These are phyloP conservation scores for Kryptopterus vitreolus DNA, from an alignment of 2,797 vertebrate genomes.

Conservation along the genomic window DNA sequence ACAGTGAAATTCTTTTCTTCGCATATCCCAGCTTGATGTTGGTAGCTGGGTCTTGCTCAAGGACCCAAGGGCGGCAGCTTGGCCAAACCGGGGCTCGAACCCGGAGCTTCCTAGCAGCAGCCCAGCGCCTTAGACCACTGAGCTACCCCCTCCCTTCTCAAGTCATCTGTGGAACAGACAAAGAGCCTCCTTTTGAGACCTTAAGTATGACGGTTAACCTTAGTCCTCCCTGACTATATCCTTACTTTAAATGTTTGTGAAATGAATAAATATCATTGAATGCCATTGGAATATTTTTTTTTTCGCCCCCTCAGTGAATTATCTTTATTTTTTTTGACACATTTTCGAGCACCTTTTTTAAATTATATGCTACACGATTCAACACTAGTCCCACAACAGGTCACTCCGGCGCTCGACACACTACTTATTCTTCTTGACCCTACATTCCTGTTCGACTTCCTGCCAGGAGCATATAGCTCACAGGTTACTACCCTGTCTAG, in stretches of 20 bases:
- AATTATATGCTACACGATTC: background rate
- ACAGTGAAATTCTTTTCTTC: no score
- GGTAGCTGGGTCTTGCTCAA: no score
- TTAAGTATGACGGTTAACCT: background rate
- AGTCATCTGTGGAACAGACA: background rate
- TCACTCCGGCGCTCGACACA: constrained; percentile 10
- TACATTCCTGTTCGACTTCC: constrained; percentile 38
- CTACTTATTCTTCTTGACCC: constrained; percentile 35
- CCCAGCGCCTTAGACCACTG: no score
- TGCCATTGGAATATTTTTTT: background rate
- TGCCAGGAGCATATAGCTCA: constrained; percentile 20
- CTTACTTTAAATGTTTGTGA: background rate
- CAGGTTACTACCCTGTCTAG: constrained; percentile 26
- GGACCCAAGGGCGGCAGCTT: no score
- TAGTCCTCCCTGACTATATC: background rate
- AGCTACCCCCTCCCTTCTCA: no score
- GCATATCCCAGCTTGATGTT: no score
- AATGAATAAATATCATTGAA: background rate
- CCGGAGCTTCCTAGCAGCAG: no score
- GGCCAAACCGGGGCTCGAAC: no score
- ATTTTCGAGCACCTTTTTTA: background rate
- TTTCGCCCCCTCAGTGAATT: background rate
- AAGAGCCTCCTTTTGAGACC: background rate
- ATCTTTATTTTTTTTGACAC: background rate
- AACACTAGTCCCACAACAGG: background rate